Base-by-base conservation (phyloP, 2,797 vertebrate species). In the Rhinichthys osculus region DNA sequence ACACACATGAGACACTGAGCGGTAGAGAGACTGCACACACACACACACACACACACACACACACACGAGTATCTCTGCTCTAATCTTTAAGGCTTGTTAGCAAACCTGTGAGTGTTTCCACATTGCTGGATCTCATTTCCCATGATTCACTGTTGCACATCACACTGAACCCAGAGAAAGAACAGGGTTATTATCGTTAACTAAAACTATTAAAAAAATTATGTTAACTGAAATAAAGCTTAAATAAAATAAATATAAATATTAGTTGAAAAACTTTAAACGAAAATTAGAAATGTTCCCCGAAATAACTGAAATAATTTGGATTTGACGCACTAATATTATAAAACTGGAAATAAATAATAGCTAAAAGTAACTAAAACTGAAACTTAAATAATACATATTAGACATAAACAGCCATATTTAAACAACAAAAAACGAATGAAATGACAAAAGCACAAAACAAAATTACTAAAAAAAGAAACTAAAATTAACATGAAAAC, bases 1-100 rank as follows among this genome's bases (percentile, higher is more conserved):
- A 82, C 77, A 81, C 72, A 85, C 54, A 2, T 66, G 23, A 73
- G 76, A 81, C 79, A 83, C 47, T 50, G 13, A 87, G 67, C 67
- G 21, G n/a, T 33, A 76, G 33, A 47, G 23, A 44, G 13, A 71
- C 40, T 71, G 21, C 14, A 33, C 42, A 38, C 23, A 40, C 30
- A 64, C 54, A 57, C 67, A 59, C 62, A 77, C 30, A 33, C 54
- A 74, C 70, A 44, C 71, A n/a, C 70, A 23, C 40, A 42, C 64
- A 70, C 44, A 62, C 40, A 73, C 4, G 52, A 83, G 72, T 57
- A 42, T 42, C 40, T 42, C 0, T 38, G 5, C 35, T 38, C 35
- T 38, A 38, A 38, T 38, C 35, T 38, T 38, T 38, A 38, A 30
- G 5, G 40, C 82, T 83, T 83, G 71, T 74, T 83, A 74, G 57